phyloP scores from a whole-genome alignment of 1,140 invertebrate species.

The Asobara japonica region DNA sequence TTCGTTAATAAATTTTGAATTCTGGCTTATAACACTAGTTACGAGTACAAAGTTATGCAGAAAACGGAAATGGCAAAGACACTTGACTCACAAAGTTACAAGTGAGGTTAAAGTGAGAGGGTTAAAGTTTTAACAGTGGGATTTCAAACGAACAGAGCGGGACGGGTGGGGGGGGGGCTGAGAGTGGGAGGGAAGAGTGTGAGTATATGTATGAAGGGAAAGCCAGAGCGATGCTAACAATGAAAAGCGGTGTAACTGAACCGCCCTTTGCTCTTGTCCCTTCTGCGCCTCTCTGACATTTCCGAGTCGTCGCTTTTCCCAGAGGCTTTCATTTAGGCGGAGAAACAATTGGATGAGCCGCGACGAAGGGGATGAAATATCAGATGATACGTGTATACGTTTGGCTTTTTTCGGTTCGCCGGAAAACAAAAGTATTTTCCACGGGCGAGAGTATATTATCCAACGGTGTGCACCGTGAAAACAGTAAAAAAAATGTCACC shows the following conservation, averaged over 20 bases:
- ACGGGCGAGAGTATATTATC: no score
- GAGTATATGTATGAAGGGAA: background rate
- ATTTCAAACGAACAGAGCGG: background rate
- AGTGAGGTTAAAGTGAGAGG: background rate
- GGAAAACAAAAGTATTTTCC: background rate
- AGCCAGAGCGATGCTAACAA: background rate
- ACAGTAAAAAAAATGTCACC: background rate
- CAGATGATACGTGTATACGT: background rate
- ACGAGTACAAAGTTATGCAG: background rate
- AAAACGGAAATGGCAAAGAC: slow-evolving; percentile 9
- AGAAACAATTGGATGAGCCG: background rate
- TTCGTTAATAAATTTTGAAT: slow-evolving; percentile 9
- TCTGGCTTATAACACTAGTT: background rate
- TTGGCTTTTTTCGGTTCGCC: background rate
- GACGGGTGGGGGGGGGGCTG: background rate
- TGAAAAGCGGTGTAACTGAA: slow-evolving; percentile 1
- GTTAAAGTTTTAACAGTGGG: background rate
- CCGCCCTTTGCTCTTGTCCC: background rate
- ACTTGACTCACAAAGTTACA: slow-evolving; percentile 8
- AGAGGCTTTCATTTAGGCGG: background rate
- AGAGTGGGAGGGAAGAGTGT: background rate
- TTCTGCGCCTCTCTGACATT: background rate
- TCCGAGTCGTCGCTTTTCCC: background rate
- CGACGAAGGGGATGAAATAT: background rate
- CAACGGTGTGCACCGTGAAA: background rate